Conservation (phyloP, 2,113 vertebrate genomes). For the Puma concolor region DNA sequence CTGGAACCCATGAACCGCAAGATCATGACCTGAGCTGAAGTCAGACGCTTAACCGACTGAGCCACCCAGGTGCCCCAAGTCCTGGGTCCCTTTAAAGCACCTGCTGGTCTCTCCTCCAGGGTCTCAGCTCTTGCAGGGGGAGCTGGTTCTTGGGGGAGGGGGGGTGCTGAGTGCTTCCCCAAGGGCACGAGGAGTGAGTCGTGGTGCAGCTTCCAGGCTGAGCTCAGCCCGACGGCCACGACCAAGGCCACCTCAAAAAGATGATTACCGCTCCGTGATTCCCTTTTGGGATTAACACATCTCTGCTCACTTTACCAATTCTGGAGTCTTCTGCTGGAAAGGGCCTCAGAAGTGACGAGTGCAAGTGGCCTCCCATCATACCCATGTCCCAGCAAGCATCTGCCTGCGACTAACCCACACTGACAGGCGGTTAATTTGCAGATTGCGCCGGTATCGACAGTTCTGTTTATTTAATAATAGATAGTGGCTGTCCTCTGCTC, state of each 20-base stretch:
- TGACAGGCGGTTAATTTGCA: background rate
- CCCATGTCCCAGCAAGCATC: accelerated
- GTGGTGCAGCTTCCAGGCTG: background rate
- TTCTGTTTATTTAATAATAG: constrained; percentile 20
- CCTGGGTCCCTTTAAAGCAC: background rate
- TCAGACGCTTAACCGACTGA: too few relatives aligned
- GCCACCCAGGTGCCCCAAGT: too few relatives aligned
- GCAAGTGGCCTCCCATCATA: background rate
- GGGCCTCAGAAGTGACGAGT: background rate
- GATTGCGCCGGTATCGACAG: background rate
- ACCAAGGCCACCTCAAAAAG: background rate
- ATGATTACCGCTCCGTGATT: accelerated
- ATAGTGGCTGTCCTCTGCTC: background rate
- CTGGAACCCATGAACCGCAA: too few relatives aligned
- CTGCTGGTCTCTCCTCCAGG: accelerated
- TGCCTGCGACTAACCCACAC: background rate
- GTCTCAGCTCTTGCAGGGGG: background rate
- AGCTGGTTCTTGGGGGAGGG: background rate
- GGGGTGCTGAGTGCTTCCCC: background rate
- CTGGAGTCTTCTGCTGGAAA: background rate
- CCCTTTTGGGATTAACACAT: background rate
- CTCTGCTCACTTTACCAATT: background rate
- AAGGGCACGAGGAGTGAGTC: too few relatives aligned
- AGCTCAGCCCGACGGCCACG: accelerated
- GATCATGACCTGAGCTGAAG: too few relatives aligned